phyloP scores from a whole-genome alignment of 2,888 invertebrate genomes.

The Leuctra nigra region DNA sequence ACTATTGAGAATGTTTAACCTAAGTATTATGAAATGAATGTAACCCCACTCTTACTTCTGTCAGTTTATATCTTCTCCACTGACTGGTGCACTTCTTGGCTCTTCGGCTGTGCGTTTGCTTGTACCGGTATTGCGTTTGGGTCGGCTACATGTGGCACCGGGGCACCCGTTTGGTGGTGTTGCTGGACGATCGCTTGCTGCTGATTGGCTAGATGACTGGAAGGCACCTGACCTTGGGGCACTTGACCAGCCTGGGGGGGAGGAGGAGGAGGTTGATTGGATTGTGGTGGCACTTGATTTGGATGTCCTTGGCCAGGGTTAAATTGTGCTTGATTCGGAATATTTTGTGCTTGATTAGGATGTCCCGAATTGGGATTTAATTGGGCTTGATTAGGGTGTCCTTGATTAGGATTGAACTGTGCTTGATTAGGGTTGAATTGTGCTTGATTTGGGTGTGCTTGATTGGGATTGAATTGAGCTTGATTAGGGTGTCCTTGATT shows the following conservation, averaged over 20 bases:
- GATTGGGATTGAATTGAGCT: slow-evolving; percentile 29
- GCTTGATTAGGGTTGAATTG: slow-evolving; percentile 17
- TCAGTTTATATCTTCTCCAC: no score
- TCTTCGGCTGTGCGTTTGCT: not conserved
- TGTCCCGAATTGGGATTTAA: slow-evolving; percentile 20
- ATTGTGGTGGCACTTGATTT: slow-evolving; percentile 14
- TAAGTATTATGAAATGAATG: no score
- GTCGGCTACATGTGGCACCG: not conserved
- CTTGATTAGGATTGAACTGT: slow-evolving; percentile 22
- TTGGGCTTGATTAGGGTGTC: slow-evolving; percentile 20
- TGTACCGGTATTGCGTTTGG: slow-evolving; percentile 2
- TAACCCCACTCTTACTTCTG: no score
- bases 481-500: slow-evolving; percentile 29
- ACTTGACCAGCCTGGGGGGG: slow-evolving; percentile 33
- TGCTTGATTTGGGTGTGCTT: slow-evolving; percentile 25
- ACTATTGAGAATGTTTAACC: no score
- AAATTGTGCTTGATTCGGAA: no score
- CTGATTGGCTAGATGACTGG: not conserved
- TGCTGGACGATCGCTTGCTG: slow-evolving; percentile 3
- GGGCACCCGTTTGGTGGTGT: not conserved
- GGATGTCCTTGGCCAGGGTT: no score
- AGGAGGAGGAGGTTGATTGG: slow-evolving; percentile 27
- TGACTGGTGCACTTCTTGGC: no score
- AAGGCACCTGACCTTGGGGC: slow-evolving; percentile 28
- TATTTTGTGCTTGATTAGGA: no score